Conservation (phyloP, 2,888 invertebrate species). For the Cantharis rustica region DNA sequence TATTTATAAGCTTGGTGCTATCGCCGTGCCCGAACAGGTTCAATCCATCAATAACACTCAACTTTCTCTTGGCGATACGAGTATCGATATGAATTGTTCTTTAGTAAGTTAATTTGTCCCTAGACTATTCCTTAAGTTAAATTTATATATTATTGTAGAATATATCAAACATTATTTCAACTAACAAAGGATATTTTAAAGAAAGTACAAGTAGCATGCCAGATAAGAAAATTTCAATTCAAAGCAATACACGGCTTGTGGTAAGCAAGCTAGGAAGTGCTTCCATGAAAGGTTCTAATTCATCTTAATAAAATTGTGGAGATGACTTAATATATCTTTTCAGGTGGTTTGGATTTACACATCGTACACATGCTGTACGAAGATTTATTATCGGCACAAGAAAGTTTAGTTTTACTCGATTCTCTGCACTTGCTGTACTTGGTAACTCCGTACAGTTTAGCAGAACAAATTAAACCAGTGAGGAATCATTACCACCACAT, state of each 20-base stretch:
- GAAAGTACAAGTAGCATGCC: background rate
- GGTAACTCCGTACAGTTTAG: constrained; percentile 78
- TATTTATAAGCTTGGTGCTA: constrained; percentile 57
- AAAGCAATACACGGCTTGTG: constrained; percentile 58
- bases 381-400: constrained; percentile 75
- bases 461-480: constrained; percentile 61
- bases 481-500: constrained; percentile 64
- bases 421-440: constrained; percentile 87
- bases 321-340: constrained; percentile 31
- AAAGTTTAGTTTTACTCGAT: constrained; percentile 77
- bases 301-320: constrained; percentile 5
- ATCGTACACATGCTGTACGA: constrained; percentile 72
- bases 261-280: constrained; percentile 77
- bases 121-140: background rate
- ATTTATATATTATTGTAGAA: background rate
- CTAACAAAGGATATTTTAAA: background rate
- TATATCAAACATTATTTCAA: background rate
- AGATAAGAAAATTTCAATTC: constrained; percentile 34
- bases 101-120: background rate
- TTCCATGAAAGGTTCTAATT: constrained; percentile 73
- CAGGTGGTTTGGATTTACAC: constrained; percentile 79
- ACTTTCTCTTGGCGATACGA: background rate
- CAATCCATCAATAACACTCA: background rate
- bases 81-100: background rate
- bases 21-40: constrained; percentile 43